Percentiles rank a stretch among this genome's conserved stretches.
phyloP scores from a whole-genome alignment of 2,888 invertebrate genomes.

The Masnerella sp. region DNA sequence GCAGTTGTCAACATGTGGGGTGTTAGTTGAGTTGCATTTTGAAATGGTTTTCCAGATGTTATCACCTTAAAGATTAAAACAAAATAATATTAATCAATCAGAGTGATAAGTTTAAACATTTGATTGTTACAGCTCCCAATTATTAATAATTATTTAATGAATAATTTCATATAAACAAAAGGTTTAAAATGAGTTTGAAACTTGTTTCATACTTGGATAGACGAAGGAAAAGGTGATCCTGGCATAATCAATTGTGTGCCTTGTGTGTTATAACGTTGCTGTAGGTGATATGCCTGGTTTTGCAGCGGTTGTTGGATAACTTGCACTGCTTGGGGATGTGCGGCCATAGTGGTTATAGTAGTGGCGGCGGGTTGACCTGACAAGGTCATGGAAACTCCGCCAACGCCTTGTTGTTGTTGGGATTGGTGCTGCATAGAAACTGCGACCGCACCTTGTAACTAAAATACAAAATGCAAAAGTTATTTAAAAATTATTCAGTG shows the following conservation, averaged over 20 bases:
- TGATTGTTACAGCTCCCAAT: too few species aligned
- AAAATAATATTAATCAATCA: neutral
- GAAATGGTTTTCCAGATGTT: constrained; percentile 90
- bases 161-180: too few species aligned
- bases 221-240: constrained; percentile 81
- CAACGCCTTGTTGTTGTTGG: constrained; percentile 78
- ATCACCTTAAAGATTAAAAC: constrained; percentile 82
- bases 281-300: constrained; percentile 85
- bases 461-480: too few species aligned
- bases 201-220: too few species aligned
- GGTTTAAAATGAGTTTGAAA: too few species aligned
- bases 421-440: constrained; percentile 80
- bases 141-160: too few species aligned
- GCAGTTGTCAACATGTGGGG: constrained; percentile 90
- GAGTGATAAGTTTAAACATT: too few species aligned
- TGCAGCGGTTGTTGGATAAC: constrained; percentile 90
- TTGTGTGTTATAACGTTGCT: constrained; percentile 89
- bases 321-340: constrained; percentile 86
- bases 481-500: too few species aligned
- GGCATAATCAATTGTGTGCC: constrained; percentile 88
- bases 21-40: constrained; percentile 84
- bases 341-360: constrained; percentile 87
- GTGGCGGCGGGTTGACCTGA: constrained; percentile 79
- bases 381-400: constrained; percentile 77
- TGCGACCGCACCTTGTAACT: constrained; percentile 75